These are phyloP conservation scores for Chelon auratus DNA, from an alignment of 2,797 vertebrate genomes.

Conservation along the genomic window DNA sequence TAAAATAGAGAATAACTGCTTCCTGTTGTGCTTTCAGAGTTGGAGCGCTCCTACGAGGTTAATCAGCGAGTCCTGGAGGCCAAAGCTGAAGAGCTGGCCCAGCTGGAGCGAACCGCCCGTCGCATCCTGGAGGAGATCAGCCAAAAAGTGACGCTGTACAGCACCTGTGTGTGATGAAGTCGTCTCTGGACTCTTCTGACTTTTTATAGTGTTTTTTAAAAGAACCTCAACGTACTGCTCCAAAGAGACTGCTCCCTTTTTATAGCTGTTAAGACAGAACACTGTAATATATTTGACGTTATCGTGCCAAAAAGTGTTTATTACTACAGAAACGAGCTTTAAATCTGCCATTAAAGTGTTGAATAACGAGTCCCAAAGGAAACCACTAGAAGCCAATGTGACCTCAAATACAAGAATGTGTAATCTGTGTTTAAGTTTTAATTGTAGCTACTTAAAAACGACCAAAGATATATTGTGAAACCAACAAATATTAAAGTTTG, in stretches of 20 bases:
- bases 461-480: no score
- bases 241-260: slow-evolving; percentile 21
- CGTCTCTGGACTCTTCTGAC: not conserved
- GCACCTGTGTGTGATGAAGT: slow-evolving; percentile 85
- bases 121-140: slow-evolving; percentile 91
- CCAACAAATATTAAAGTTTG: slow-evolving; percentile 32
- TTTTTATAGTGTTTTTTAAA: no score
- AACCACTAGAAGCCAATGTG: slow-evolving; percentile 63
- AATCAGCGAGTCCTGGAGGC: slow-evolving; percentile 91
- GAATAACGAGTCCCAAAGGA: slow-evolving; percentile 34
- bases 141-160: slow-evolving; percentile 91
- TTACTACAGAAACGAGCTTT: slow-evolving; percentile 17
- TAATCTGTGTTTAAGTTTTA: slow-evolving; percentile 41
- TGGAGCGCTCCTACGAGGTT: slow-evolving; percentile 89
- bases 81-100: slow-evolving; percentile 88
- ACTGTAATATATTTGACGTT: slow-evolving; percentile 29
- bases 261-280: slow-evolving; percentile 29
- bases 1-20: no score
- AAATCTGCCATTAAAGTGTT: slow-evolving; percentile 37
- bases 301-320: slow-evolving; percentile 35
- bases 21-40: slow-evolving; percentile 8
- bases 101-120: slow-evolving; percentile 87
- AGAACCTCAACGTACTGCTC: not conserved
- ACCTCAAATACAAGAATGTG: slow-evolving; percentile 59
- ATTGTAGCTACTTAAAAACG: no score